phyloP scores from a whole-genome alignment of 2,113 vertebrate species.

The Elaphurus davidianus region DNA sequence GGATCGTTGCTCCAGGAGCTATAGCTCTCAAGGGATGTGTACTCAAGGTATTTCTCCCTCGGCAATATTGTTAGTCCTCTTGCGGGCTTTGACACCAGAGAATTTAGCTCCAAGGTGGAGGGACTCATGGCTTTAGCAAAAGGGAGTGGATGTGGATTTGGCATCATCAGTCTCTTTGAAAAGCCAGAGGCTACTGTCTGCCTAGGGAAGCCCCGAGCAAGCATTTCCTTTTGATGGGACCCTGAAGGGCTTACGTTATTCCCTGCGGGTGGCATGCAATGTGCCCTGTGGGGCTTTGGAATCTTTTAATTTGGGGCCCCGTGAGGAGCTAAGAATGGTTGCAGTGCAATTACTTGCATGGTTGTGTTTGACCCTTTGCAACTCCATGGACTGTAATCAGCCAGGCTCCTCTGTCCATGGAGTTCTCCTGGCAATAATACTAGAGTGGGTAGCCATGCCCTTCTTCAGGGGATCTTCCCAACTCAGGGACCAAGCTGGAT shows the following conservation, averaged over 20 bases:
- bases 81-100: background rate
- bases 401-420: background rate
- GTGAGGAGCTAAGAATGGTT: background rate
- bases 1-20: background rate
- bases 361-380: background rate
- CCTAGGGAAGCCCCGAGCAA: background rate
- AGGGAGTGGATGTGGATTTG: background rate
- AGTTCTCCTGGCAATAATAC: background rate
- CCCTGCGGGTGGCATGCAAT: accelerated
- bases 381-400: background rate
- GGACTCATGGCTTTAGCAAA: background rate
- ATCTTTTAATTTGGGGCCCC: background rate
- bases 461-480: background rate
- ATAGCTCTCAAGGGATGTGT: background rate
- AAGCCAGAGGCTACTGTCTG: accelerated
- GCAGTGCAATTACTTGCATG: background rate
- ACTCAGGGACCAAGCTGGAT: background rate
- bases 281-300: accelerated
- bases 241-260: accelerated
- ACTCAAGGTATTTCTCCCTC: accelerated
- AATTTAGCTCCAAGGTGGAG: background rate
- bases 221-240: accelerated
- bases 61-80: background rate
- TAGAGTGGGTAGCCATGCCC: background rate
- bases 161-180: accelerated